Conservation (phyloP, 2,888 invertebrate species). For the Xanthia icteritia region DNA sequence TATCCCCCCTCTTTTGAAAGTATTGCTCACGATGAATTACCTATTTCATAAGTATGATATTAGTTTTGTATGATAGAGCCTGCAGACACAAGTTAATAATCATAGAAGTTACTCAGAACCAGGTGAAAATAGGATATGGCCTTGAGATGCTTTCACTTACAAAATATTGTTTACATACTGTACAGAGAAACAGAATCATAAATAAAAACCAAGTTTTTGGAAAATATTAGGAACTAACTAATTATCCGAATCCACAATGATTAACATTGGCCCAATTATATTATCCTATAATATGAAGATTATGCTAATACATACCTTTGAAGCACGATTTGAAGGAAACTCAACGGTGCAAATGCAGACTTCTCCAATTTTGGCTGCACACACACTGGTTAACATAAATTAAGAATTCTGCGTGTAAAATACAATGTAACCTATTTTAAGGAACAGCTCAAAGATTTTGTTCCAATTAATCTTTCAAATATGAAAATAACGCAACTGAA, state of each 20-base stretch:
- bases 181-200: neutral
- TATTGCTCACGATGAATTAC: neutral
- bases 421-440: conserved; percentile 38
- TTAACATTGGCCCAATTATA: neutral
- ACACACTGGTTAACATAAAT: conserved; percentile 64
- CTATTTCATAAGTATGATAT: conserved; percentile 3
- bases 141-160: neutral
- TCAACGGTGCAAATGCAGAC: conserved; percentile 58
- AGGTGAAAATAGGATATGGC: neutral
- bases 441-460: conserved; percentile 33
- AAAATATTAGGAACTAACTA: neutral
- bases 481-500: conserved; percentile 51
- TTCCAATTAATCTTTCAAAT: conserved; percentile 37
- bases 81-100: too few relatives aligned
- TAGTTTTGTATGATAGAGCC: neutral
- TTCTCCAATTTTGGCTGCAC: conserved; percentile 60
- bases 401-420: conserved; percentile 53
- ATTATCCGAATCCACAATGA: neutral
- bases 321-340: conserved; percentile 51
- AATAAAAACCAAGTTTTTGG: neutral
- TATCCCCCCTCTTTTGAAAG: neutral
- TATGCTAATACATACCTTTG: conserved; percentile 59
- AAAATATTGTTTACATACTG: neutral
- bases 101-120: neutral
- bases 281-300: neutral